phyloP scores from a whole-genome alignment of 2,797 vertebrate genomes.

The Sebastes wilsoni region DNA sequence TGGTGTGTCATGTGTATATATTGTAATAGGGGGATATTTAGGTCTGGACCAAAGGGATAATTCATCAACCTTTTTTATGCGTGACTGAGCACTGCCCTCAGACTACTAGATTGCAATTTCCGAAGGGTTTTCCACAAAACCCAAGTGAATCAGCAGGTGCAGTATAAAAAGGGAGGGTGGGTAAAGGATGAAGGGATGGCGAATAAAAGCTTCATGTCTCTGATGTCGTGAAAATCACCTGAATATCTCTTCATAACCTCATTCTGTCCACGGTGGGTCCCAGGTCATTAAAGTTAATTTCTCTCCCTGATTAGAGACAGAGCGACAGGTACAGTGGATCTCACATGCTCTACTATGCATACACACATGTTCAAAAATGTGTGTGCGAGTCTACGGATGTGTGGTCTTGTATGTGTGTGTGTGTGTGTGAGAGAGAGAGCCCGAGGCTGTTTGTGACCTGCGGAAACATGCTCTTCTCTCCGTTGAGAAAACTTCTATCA shows the following conservation, averaged over 20 bases:
- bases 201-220: slow-evolving; percentile 9
- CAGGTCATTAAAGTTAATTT: slow-evolving; percentile 35
- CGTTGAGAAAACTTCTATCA: slow-evolving; percentile 1
- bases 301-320: neutral
- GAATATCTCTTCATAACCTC: slow-evolving; percentile 35
- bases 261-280: slow-evolving; percentile 20
- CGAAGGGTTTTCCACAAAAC: neutral
- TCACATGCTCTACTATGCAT: neutral
- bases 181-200: neutral
- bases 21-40: neutral
- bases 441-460: slow-evolving; percentile 15
- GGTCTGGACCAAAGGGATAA: neutral
- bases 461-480: slow-evolving; percentile 2
- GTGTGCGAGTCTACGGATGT: neutral
- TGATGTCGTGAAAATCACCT: slow-evolving; percentile 15
- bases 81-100: neutral
- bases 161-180: neutral
- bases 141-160: neutral
- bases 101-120: neutral
- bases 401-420: neutral
- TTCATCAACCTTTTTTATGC: neutral
- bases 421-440: neutral
- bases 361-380: slow-evolving; percentile 8
- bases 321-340: slow-evolving; percentile 4
- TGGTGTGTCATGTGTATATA: neutral